A percentile compares a stretch with the other conserved stretches of the same genome.
Conservation (phyloP, 2,888 invertebrate species). For the Octonoba sinensis region DNA sequence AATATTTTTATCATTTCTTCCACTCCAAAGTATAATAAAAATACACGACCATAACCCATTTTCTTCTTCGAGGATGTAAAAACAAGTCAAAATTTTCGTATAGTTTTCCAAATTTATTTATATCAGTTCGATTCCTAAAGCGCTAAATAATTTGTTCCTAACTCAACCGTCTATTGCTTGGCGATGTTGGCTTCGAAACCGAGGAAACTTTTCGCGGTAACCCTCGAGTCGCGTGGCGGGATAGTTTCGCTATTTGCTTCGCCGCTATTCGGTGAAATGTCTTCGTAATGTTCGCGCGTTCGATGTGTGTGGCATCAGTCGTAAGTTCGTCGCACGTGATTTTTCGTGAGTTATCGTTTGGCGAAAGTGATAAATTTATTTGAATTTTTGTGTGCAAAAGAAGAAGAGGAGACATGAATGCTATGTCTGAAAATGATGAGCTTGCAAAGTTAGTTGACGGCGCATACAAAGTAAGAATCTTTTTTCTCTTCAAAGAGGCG, state of each 20-base stretch:
- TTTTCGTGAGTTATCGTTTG: neutral
- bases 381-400: neutral
- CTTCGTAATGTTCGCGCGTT: constrained; percentile 2
- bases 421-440: constrained; percentile 54
- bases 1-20: no score
- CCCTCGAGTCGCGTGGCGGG: constrained; percentile 39
- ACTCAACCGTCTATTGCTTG: no score
- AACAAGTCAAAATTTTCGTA: no score
- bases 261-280: constrained; percentile 14
- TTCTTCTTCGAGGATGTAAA: no score
- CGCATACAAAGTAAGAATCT: constrained; percentile 50
- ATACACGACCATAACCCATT: no score
- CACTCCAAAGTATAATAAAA: no score
- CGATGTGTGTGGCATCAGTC: neutral
- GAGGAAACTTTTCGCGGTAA: constrained; percentile 15
- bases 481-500: constrained; percentile 12
- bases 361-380: neutral
- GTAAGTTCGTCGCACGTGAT: constrained; percentile 8
- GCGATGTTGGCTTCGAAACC: no score
- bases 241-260: constrained; percentile 18
- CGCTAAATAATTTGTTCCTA: no score
- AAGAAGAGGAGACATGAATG: constrained; percentile 26
- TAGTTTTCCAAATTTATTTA: no score
- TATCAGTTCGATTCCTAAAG: no score
- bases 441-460: constrained; percentile 57